Conservation (phyloP, 2,797 vertebrate genomes). For the Arctocebus calabarensis region DNA sequence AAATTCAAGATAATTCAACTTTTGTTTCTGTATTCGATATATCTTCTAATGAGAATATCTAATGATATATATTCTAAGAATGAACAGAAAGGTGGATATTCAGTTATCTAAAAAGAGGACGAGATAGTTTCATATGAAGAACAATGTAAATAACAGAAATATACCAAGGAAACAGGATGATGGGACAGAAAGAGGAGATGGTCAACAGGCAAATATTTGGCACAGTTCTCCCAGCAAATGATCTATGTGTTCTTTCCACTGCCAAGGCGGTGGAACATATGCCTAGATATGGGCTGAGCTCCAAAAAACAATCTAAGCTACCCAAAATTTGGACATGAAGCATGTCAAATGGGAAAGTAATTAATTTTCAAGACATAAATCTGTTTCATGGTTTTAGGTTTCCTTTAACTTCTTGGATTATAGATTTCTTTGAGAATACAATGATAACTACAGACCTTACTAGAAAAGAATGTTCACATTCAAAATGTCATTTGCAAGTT, state of each 20-base stretch:
- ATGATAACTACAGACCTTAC: neutral
- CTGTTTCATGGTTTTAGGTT: neutral
- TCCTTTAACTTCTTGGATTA: neutral
- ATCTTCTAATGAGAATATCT: neutral
- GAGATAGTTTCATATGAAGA: neutral
- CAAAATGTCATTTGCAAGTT: neutral
- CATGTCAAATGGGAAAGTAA: neutral
- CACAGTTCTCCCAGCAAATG: neutral
- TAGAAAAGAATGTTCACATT: neutral
- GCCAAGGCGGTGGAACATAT: neutral
- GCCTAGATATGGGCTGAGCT: neutral
- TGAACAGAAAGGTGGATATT: neutral
- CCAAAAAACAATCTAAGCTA: neutral
- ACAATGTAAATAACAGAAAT: neutral
- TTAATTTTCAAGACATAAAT: neutral
- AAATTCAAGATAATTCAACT: neutral
- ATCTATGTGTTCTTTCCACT: neutral
- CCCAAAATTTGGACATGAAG: neutral
- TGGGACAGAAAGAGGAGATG: too few species aligned
- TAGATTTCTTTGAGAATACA: neutral
- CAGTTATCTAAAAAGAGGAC: neutral
- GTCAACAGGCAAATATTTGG: neutral
- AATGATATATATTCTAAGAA: neutral
- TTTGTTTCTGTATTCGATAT: conserved; percentile 16
- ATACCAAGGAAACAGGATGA: neutral